Evolutionary conservation across 2,888 invertebrate species (phyloP), one percentile per base, ranked within the genome.

Genomic region (Ophion slaviceki): DNA sequence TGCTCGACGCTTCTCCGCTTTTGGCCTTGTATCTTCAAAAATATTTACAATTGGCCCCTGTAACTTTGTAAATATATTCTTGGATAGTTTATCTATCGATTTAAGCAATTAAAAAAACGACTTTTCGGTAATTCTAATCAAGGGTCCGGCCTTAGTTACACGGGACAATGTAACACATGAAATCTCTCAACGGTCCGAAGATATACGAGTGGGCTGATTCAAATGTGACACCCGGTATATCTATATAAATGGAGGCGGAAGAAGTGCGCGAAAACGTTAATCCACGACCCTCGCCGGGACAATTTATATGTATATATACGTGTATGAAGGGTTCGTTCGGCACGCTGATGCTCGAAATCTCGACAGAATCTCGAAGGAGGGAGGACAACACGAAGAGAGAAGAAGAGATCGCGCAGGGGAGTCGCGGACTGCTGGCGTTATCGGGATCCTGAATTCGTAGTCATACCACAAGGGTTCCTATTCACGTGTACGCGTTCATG

Each of bases 351-450:
- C 57, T 53, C 61, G 81, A 70, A 76, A 82, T 82, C 62, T 70
- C 40, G 53, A 32, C 28, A 62, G 68, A 70, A 76, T 82, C 68
- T 68, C 47, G 14, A 20, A 47, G 61, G 53, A 67, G 59, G 20
- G 67, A 75, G 62, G 80, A 81, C 53, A 53, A 17, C 88, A 95
- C 95, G 94, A 67, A 89, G 68, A 89, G 88, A 76, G 71, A 71
- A 80, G 59, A 71, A 81, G 76, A 80, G 79, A 85, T 70, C 80
- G 72, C 7, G 40, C 40, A 8, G 47, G 83, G 84, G 72, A 72
- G 95, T 57, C 32, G 57, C 80, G 32, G 28, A 14, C 47, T 75
- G 40, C 28, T n/a, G 24, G 66, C 64, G 57, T 28, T 32, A 32
- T 45, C n/a, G 4, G n/a, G 28, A 47, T 28, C n/a, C 45, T 3